Evolutionary conservation across 2,888 invertebrate species (phyloP), one percentile per base, ranked within the genome.

Genomic region (Agelastica alni): DNA sequence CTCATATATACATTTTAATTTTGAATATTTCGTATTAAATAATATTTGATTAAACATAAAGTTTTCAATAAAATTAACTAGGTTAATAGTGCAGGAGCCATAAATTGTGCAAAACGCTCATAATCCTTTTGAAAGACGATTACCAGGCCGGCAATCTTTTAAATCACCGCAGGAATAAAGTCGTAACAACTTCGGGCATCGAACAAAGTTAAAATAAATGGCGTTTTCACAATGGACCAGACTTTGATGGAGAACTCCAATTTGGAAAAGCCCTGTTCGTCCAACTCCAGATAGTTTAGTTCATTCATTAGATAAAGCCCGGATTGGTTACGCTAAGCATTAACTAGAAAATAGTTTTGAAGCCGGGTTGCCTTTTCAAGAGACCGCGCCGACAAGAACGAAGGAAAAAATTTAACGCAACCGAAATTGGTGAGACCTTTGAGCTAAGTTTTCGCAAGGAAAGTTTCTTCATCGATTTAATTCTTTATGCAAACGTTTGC

Each of bases 241-340:
- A 68, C 69, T 66, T 69, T 67, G 69, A 69, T 68, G 63, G 61
- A 69, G 63, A 59, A 60, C 54, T 55, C 62, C 63, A 63, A 66
- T 68, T 65, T 56, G 51, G 51, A 52, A 58, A 56, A 56, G 48
- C 48, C 51, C 34, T 43, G 37, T 34, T 36, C 48, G 42, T 49
- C 52, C 46, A 32, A 44, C 32, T 47, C 53, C 31, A 41, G 41
- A 41, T 41, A 49, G 41, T 42, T 42, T 26, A 46, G 42, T 56
- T 56, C 39, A 51, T 51, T 56, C 55, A 51, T 56, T 56, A 46
- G 46, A 42, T 49, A 41, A 49, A 32, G 32, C 41, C 49, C 32
- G 42, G 49, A 49, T 49, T 41, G 49, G 49, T 49, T 49, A 41
- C 49, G 49, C 14, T 26, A 31, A 41, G 41, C 41, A 49, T 49